Base-by-base conservation (phyloP, 2,888 invertebrate genomes). In the Nebria salina region DNA sequence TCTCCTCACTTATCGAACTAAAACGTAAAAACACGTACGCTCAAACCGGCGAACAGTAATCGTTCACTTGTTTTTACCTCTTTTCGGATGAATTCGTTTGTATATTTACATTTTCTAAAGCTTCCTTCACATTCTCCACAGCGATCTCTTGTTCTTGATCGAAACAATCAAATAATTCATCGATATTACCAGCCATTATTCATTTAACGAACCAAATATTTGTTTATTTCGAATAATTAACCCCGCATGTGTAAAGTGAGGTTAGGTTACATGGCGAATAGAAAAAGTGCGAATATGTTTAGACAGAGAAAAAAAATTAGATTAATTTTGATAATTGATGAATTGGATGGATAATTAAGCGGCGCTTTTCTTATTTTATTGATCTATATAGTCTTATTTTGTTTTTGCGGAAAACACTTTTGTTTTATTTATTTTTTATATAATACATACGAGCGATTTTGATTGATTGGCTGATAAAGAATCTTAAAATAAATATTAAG, bases 111-210 rank as follows among this genome's bases (percentile, higher is more conserved):
- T 83, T 43, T 72, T 84, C 83, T 66, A 83, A 72, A 34, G 82
- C 68, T 68, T 83, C 83, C 13, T 83, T 83, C 11, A 75, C 65
- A 70, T 85, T 84, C 76, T 83, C 42, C 26, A 77, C 78, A 34
- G 82, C 83, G 66, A 83, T 83, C 74, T 84, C 82, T n/a, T 83
- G 83, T 9, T 83, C 83, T 82, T 88, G 86, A 66, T 88, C 87
- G 84, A 89, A 89, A 83, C 89, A 89, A 77, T 87, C 86, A 83
- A 89, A 89, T 80, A 89, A 86, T 84, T 88, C 87, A 83, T 89
- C 88, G 79, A 89, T 88, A 74, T 86, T 86, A 65, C 88, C 87
- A 82, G 87, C 86, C 89, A 89, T 89, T 68, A 70, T 75, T 72
- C 9, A 8, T 15, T 15, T 72, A 72, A 34, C 9, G 6, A 8